Conservation (phyloP, 2,797 vertebrate genomes). For the Xiphorhynchus erythropygius region DNA sequence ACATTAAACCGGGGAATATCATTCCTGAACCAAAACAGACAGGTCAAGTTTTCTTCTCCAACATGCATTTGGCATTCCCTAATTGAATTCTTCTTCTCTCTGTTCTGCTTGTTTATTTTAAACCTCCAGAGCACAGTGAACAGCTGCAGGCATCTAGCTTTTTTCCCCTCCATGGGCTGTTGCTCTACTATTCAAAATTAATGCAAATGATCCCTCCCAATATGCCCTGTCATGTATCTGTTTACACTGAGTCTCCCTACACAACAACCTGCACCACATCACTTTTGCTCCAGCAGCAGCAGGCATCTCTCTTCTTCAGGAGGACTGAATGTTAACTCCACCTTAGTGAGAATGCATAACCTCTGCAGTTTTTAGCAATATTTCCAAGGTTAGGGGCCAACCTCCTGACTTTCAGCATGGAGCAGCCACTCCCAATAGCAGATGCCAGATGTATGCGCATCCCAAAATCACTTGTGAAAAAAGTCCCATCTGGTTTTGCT, state of each 20-base stretch:
- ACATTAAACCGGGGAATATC: neutral
- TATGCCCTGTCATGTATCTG: neutral
- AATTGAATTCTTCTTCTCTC: neutral
- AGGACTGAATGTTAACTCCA: neutral
- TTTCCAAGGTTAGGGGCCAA: neutral
- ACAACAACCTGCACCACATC: neutral
- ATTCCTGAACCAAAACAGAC: neutral
- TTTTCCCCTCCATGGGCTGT: neutral
- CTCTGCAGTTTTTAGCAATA: rapidly evolving
- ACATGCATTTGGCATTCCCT: neutral
- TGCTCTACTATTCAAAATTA: neutral
- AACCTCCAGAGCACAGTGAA: neutral
- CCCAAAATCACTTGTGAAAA: rapidly evolving
- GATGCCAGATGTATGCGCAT: rapidly evolving
- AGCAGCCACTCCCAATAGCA: neutral
- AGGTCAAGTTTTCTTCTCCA: neutral
- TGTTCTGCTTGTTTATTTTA: neutral
- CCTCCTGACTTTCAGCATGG: neutral
- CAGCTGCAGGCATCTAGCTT: neutral
- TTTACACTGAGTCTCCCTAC: neutral
- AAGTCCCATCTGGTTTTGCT: neutral
- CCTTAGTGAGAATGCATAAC: neutral
- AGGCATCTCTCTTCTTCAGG: neutral
- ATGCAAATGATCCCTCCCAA: neutral
- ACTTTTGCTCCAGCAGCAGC: neutral